Evolutionary conservation across 2,888 invertebrate genomes (phyloP), one percentile per base, ranked within the genome.

Genomic region (Harpalus rufipes): DNA sequence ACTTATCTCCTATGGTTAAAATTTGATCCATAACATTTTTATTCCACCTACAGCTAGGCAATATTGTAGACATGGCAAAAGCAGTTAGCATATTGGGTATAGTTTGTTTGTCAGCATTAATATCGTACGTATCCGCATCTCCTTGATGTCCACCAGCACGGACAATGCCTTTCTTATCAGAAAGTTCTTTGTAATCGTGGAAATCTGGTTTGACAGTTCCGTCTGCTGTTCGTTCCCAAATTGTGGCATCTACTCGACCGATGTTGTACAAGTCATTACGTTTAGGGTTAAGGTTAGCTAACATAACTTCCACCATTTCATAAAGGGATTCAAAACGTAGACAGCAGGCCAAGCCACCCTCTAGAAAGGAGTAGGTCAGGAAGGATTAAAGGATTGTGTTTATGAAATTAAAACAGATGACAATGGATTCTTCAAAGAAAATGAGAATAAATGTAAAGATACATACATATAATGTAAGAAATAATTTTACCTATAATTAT

Each of bases 291-390:
- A 91, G 85, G 86, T 91, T 92, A 2, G 88, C 87, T 84, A 90
- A 88, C 21, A 92, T 89, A 0, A 89, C 85, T 1, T 88, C 87
- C 0, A 89, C 89, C 7, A 93, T 68, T 21, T 91, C 90, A 0
- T 88, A 87, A 0, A 90, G 79, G 18, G 88, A 86, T 1, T 88
- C 81, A 0, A 91, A 87, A 51, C 92, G 88, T 0, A 92, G 85
- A 0, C 91, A 88, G 83, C 92, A 92, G 4, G 92, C 91, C 1
- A 89, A 89, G n/a, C 91, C 91, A 85, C 88, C 89, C 81, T 88
- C 90, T 89, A 86, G n/a, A 81, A 88, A 84, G 1, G 16, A 14
- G n/a, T 86, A 59, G n/a, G n/a, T 18, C 7, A 25, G 3, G 6
- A 32, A 32, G 32, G 10, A 65, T 32, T 65, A 32, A 32, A 12